Evolutionary conservation across 1,140 invertebrate species (phyloP), one percentile per base, ranked within the genome.

Genomic region (Teleogryllus occipitalis): DNA sequence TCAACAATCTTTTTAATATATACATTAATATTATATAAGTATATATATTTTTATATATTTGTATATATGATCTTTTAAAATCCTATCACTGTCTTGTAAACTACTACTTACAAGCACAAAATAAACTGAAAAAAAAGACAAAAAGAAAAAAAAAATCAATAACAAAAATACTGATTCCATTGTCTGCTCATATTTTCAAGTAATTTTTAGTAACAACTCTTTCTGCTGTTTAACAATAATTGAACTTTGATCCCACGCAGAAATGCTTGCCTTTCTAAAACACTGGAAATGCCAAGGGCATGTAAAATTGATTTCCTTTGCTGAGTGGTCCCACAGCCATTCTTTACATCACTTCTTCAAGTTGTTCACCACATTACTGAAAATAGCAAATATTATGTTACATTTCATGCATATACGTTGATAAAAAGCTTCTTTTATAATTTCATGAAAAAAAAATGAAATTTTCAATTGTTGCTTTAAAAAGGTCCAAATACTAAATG

Each of bases 141-240:
- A 77, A 49, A 47, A 77, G 21, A 47, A 77, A 77, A 76, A 21
- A 74, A 77, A 77, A 77, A 77, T 48, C 47, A 77, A 54, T 77
- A 77, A 77, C 47, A 77, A 77, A 77, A 77, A 77, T 77, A 77
- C 76, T 77, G 76, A 77, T 77, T 77, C 76, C 76, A 77, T 77
- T 77, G 47, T 47, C 48, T 77, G 46, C 8, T 48, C 47, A 77
- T 47, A 77, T 77, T 49, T 75, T 75, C 10, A 18, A 65, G 54
- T 18, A 22, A 22, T 75, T 75, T 49, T 77, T 48, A 54, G 76
- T 77, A 77, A 77, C 47, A 21, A 47, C n/a, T 77, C 76, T 77
- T 48, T 54, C 47, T 12, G 75, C 18, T 76, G 76, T 48, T 47
- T 77, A 75, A 77, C 21, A 77, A 21, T 77, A 22, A 48, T 47